Percentiles rank a stretch among this genome's conserved stretches.
These are phyloP conservation scores for Pomacea canaliculata DNA, from an alignment of 2,888 invertebrate genomes.

Conservation along the genomic window DNA sequence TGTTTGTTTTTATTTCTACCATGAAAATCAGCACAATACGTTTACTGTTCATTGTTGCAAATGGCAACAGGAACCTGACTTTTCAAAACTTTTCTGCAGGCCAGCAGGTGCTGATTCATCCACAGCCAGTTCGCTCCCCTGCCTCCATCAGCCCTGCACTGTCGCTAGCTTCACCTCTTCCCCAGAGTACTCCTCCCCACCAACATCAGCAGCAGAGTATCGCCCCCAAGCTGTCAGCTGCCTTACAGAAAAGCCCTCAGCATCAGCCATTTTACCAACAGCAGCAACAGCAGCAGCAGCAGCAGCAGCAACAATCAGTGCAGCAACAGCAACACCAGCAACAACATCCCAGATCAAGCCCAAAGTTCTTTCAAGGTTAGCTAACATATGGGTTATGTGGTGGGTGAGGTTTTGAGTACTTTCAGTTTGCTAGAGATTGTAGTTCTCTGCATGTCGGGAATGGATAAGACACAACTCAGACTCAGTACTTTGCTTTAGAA, in stretches of 20 bases:
- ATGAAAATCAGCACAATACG: too few species aligned
- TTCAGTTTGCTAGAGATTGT: too few species aligned
- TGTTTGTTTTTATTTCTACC: too few species aligned
- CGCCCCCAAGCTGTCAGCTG: constrained; percentile 4
- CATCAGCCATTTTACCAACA: constrained; percentile 20
- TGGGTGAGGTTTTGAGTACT: too few species aligned
- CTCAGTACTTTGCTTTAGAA: too few species aligned
- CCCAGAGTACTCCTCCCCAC: not conserved
- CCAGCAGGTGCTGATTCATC: constrained; percentile 57
- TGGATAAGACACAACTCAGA: too few species aligned
- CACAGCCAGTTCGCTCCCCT: constrained; percentile 44
- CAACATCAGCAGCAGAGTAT: constrained; percentile 27
- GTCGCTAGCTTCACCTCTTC: constrained; percentile 26
- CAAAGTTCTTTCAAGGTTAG: constrained; percentile 40
- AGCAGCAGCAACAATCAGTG: constrained; percentile 27
- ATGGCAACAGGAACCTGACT: too few species aligned
- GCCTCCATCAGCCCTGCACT: constrained; percentile 42
- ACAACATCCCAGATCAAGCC: constrained; percentile 18
- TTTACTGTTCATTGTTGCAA: too few species aligned
- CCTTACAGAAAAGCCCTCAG: constrained; percentile 21
- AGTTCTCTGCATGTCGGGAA: too few species aligned
- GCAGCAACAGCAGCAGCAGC: constrained; percentile 18
- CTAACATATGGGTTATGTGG: not conserved
- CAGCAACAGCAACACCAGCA: constrained; percentile 14
- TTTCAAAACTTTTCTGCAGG: constrained; percentile 28